Base-by-base conservation (phyloP, 2,888 invertebrate species). In the Dicyrtomina minuta region DNA sequence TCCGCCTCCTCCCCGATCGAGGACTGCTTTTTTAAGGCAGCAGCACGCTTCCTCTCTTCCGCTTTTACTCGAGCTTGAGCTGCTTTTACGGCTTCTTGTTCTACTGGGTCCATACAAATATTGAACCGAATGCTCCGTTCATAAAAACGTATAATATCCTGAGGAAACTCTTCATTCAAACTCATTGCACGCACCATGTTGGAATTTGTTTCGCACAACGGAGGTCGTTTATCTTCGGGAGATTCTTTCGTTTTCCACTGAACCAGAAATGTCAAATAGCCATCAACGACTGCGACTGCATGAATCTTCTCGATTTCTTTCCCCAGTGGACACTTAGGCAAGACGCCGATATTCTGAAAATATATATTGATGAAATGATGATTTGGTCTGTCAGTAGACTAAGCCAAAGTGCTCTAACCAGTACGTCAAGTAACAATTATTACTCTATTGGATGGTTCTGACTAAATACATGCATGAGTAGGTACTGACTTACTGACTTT, bases 261-360 rank as follows among this genome's bases (percentile, higher is more conserved):
- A 2, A 70, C 65, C 13, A 70, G 58, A 24, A 70, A 65, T 17
- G 59, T 59, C 20, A 70, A 33, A 43, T 22, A 46, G 3, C 70
- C 65, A 55, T 65, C 58, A 4, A 70, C 65, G 2, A 64, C 56
- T 3, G 65, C 39, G 8, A 64, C 65, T 8, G 58, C 56, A 59
- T 43, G 58, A 26, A 70, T 70, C 46, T 65, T 70, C 12, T 46
- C 49, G 13, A 65, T 13, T 33, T 49, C 64, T 43, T 41, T 70
- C 13, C 59, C 59, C n/a, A 20, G n/a, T 15, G 70, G 70, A 46
- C 49, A 51, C 15, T 20, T 43, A 10, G 44, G 8, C 15, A 65
- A 43, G 12, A 70, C 33, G 2, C 39, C 58, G 13, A 41, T n/a
- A 22, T 46, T 44, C 65, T 65, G 53, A 22, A 33, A 33, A 33